Conservation (phyloP, 2,797 vertebrate genomes). For the Enteromius viviparus region DNA sequence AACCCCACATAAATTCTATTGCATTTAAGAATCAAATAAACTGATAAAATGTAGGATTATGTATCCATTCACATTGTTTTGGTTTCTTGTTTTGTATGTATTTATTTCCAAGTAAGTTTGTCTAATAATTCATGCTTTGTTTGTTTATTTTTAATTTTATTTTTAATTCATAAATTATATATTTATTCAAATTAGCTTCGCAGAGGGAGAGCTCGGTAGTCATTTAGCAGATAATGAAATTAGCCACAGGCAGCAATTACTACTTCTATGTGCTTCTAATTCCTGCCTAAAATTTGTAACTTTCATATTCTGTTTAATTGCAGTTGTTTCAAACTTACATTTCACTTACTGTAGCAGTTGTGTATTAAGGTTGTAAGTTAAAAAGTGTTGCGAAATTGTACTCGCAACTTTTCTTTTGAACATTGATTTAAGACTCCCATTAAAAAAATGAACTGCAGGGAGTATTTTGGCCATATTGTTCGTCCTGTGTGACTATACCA, state of each 20-base stretch:
- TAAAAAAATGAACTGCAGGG: conserved; percentile 16
- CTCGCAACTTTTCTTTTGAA: not conserved
- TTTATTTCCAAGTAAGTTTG: not conserved
- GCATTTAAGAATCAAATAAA: conserved; percentile 59
- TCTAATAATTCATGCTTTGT: not conserved
- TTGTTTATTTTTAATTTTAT: not conserved
- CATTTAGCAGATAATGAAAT: conserved; percentile 13
- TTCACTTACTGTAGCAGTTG: not conserved
- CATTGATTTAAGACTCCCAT: conserved; percentile 21
- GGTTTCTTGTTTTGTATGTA: conserved; percentile 16
- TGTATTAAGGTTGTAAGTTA: not conserved
- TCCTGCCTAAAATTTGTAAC: not conserved
- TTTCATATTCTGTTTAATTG: not conserved
- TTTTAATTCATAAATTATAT: not conserved
- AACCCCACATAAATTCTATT: conserved; percentile 68
- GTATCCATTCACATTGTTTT: conserved; percentile 45
- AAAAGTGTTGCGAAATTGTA: not conserved
- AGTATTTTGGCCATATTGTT: not conserved
- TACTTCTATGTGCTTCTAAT: not conserved
- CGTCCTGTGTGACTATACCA: conserved; percentile 7
- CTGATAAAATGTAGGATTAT: conserved; percentile 53
- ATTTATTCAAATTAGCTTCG: not conserved
- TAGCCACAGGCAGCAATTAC: not conserved
- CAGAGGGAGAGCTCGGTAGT: not conserved
- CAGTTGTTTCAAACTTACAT: not conserved